A percentile compares a stretch with the other conserved stretches of the same genome.
phyloP scores from a whole-genome alignment of 2,888 invertebrate species.

The Eupithecia tripunctaria region DNA sequence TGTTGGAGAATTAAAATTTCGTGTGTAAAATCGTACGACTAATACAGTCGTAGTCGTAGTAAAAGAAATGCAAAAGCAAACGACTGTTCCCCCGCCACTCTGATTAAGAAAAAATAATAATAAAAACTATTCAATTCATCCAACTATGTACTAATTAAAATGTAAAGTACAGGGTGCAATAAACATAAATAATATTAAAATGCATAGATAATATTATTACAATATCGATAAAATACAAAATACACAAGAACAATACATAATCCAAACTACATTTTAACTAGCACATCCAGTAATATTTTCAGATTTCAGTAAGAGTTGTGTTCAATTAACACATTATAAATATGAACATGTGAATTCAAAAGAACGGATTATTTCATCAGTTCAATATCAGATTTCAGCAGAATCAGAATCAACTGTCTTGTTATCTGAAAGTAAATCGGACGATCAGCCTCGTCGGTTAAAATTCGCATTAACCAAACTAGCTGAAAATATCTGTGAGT shows the following conservation, averaged over 20 bases:
- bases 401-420: no score
- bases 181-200: conserved; percentile 51
- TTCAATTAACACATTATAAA: not conserved
- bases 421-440: not conserved
- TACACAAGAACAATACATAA: conserved; percentile 53
- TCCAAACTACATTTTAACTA: conserved; percentile 73
- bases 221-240: conserved; percentile 25
- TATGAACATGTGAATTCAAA: not conserved
- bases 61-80: conserved; percentile 53
- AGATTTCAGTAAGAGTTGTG: conserved; percentile 52
- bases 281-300: conserved; percentile 80
- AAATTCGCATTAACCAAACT: not conserved
- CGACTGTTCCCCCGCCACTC: conserved; percentile 53
- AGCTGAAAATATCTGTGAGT: not conserved
- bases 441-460: not conserved
- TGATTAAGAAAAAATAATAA: conserved; percentile 41
- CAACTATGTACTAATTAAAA: conserved; percentile 76
- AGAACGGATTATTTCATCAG: not conserved
- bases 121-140: conserved; percentile 52
- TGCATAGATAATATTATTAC: conserved; percentile 52
- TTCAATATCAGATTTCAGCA: not conserved
- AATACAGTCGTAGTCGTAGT: not conserved
- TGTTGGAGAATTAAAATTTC: not conserved
- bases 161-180: conserved; percentile 61
- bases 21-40: not conserved